Evolutionary conservation across 2,797 vertebrate genomes (phyloP), one percentile per base, ranked within the genome.

Genomic region (Trachurus trachurus): DNA sequence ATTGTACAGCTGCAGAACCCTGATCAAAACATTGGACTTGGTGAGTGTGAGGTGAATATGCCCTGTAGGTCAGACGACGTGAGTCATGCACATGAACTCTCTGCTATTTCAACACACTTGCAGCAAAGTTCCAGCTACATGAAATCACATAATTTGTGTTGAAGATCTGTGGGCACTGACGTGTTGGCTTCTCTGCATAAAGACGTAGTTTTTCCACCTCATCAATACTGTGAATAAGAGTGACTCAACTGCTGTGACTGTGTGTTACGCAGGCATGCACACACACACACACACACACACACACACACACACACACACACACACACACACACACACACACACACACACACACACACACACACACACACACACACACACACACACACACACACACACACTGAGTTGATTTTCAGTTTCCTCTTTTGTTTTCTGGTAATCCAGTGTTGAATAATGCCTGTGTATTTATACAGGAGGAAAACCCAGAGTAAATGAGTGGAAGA

Each of bases 11-110:
- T 40, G 39, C 8, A 50, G 29, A 17, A 22, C 26, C 9, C 10
- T 34, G 40, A 66, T 17, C 40, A 17, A 39, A 54, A 29, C 37
- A 42, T 58, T 16, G 37, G 22, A 34, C 7, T 4, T 19, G 11
- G 44, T 40, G 9, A 40, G 11, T 62, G 63, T 72, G 42, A 21
- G 34, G 31, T 42, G 19, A 71, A 57, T 31, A 40, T 61, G 16
- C n/a, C 12, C 53, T 1, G 19, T 56, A 21, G 58, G 10, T 42
- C 40, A 42, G 44, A 59, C 64, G 53, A 59, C 52, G 1, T 64
- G 17, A 71, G 39, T 49, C 2, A 42, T 4, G 11, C 40, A 13
- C 10, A 42, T 42, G 40, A 11, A 13, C 40, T 42, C 40, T 12
- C 2, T 63, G 17, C 2, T 63, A 12, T 69, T 69, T 57, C n/a